Conservation (phyloP, 2,113 vertebrate species). For the Otocyon megalotis region DNA sequence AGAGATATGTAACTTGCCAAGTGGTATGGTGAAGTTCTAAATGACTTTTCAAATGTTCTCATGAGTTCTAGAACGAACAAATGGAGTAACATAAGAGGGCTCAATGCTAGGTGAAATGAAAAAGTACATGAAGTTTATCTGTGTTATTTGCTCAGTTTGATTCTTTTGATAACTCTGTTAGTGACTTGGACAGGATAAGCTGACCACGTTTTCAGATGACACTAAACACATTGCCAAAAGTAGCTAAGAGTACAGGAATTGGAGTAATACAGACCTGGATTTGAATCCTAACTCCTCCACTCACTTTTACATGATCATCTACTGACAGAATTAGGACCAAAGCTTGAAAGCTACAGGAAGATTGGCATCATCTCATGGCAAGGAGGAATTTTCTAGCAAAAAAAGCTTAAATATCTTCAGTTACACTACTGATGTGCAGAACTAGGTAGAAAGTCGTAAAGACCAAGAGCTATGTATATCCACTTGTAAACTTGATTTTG, state of each 20-base stretch:
- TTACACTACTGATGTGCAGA: background rate
- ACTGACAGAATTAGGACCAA: background rate
- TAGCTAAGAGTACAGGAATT: background rate
- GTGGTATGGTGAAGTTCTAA: background rate
- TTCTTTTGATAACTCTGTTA: background rate
- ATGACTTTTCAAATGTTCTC: background rate
- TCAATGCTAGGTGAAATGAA: background rate
- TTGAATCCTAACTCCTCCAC: background rate
- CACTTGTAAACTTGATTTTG: background rate
- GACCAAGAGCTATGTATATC: background rate
- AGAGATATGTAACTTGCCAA: background rate
- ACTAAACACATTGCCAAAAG: background rate
- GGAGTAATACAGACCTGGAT: background rate
- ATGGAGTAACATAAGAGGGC: background rate
- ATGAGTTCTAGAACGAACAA: background rate
- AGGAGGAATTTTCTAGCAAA: background rate
- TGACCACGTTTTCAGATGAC: background rate
- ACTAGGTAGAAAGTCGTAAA: background rate
- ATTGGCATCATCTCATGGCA: background rate
- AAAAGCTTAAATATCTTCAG: background rate
- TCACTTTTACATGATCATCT: background rate
- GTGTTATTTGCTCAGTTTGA: background rate
- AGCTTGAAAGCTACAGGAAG: background rate
- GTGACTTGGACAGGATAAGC: background rate
- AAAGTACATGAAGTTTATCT: background rate